Conservation (phyloP, 2,113 vertebrate genomes). For the Eidolon helvum region DNA sequence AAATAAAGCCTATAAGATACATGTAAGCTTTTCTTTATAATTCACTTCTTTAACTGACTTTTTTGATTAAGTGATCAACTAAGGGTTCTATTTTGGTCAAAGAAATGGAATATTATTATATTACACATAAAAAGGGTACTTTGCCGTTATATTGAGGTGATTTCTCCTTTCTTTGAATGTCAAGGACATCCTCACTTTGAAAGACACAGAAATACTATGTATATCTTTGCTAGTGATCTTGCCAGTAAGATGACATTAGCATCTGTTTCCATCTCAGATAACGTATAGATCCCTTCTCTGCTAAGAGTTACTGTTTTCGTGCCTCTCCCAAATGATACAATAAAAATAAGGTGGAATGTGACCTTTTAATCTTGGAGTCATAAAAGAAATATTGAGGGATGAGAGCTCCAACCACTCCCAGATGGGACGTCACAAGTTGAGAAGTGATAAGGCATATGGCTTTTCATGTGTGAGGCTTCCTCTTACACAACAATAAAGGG, state of each 20-base stretch:
- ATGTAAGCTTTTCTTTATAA: not conserved
- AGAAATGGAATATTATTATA: not conserved
- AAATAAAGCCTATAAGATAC: not conserved
- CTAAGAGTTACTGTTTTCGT: not conserved
- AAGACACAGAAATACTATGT: not conserved
- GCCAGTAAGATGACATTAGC: not conserved
- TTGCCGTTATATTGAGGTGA: not conserved
- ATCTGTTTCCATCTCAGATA: conserved; percentile 37
- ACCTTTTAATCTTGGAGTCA: conserved; percentile 33
- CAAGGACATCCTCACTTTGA: not conserved
- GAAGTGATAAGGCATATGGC: not conserved
- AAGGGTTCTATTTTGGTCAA: conserved; percentile 4
- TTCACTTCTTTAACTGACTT: not conserved
- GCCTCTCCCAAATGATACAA: not conserved
- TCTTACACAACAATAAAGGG: not conserved
- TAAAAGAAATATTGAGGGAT: conserved; percentile 10
- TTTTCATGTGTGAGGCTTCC: not conserved
- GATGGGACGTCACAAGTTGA: not conserved
- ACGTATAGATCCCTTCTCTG: not conserved
- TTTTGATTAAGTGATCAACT: not conserved
- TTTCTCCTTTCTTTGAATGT: not conserved
- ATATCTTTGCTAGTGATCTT: not conserved
- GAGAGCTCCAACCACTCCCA: not conserved
- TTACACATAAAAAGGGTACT: not conserved
- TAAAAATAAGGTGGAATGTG: not conserved